Evolutionary conservation across 2,888 invertebrate species (phyloP).

Genomic region (Metellina segmentata): DNA sequence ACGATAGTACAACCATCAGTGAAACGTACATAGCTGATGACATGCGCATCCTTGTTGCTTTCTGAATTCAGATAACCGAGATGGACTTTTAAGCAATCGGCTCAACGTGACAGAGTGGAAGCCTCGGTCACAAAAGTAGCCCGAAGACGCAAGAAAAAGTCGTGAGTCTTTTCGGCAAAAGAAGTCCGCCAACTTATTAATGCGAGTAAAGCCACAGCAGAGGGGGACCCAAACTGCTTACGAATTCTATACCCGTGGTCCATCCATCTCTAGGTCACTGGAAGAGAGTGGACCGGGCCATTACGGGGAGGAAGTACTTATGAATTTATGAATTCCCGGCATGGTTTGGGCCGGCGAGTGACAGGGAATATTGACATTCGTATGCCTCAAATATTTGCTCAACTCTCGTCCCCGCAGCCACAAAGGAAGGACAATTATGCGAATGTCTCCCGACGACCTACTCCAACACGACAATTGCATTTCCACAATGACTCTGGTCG

Average conservation of each 20-base stretch:
- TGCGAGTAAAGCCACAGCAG: too few species aligned
- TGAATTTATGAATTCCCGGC: conserved; percentile 76
- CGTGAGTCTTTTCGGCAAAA: conserved; percentile 2
- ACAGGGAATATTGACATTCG: conserved; percentile 71
- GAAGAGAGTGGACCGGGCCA: conserved; percentile 51
- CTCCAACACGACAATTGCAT: conserved; percentile 77
- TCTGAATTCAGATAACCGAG: too few species aligned
- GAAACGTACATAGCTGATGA: too few species aligned
- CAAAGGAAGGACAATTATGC: conserved; percentile 76
- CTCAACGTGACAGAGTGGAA: too few species aligned
- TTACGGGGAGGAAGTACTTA: conserved; percentile 76
- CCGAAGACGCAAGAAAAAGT: too few species aligned
- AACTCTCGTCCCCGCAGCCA: conserved; percentile 71
- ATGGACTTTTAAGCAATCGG: too few species aligned
- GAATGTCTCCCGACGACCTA: conserved; percentile 71
- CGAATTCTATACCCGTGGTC: conserved; percentile 64
- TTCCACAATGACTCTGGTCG: conserved; percentile 74
- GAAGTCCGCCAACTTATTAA: conserved; percentile 54
- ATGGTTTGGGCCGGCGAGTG: conserved; percentile 39
- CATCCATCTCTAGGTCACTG: conserved; percentile 69
- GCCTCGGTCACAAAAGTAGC: too few species aligned
- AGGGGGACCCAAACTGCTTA: conserved; percentile 52
- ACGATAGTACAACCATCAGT: too few species aligned
- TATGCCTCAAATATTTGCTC: conserved; percentile 75
- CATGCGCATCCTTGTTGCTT: too few species aligned